These are phyloP conservation scores for Zophobas atratus DNA, from an alignment of 1,140 invertebrate species.

Conservation along the genomic window DNA sequence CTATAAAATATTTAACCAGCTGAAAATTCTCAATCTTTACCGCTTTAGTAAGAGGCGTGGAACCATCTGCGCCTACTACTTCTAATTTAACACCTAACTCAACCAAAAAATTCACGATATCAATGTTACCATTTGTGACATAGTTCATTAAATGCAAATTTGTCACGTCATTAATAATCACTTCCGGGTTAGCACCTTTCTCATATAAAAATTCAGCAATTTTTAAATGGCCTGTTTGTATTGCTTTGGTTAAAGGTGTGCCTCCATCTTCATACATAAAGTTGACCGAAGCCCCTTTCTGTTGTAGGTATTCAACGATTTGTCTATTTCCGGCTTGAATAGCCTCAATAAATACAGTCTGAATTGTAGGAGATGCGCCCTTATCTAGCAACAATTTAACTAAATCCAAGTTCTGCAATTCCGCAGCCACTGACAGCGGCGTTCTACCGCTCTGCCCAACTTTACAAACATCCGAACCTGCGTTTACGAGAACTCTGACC, in stretches of 20 bases:
- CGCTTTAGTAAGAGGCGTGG: constrained; percentile 2
- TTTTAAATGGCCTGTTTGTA: constrained; percentile 5
- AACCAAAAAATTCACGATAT: constrained; percentile 9
- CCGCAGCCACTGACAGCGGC: background rate
- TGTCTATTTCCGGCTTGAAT: background rate
- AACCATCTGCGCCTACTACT: background rate
- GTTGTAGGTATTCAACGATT: background rate
- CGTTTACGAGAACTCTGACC: background rate
- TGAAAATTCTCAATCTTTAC: background rate
- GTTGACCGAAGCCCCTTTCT: constrained; percentile 10
- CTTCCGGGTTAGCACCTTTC: background rate
- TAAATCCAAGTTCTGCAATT: background rate
- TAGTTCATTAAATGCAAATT: background rate
- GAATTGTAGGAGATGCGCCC: constrained; percentile 12
- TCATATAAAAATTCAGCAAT: constrained; percentile 18
- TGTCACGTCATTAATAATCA: background rate
- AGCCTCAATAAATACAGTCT: constrained; percentile 1
- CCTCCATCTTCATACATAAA: background rate
- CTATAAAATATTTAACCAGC: background rate
- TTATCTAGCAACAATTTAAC: background rate
- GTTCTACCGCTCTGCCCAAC: background rate
- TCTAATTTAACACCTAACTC: background rate
- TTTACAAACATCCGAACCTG: background rate
- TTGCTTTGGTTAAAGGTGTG: constrained; percentile 17
- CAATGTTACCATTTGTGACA: background rate